These are phyloP conservation scores for Tenebrosternarchus preto DNA, from an alignment of 2,113 vertebrate species.

Conservation along the genomic window DNA sequence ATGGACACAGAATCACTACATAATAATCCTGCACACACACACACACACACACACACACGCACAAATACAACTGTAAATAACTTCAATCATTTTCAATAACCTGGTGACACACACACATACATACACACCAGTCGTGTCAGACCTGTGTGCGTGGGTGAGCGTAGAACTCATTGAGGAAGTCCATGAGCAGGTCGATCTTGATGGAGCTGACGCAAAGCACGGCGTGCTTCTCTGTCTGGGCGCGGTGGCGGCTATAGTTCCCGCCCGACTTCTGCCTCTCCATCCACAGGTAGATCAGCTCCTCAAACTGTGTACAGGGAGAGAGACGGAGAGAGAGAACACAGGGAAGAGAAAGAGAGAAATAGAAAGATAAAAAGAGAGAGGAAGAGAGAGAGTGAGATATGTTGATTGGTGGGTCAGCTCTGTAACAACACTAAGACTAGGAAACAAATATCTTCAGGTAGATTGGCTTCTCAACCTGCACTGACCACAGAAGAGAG, in stretches of 20 bases:
- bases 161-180: conserved; percentile 97
- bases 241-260: conserved; percentile 93
- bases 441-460: too few relatives aligned
- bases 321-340: not conserved
- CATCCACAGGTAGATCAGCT: conserved; percentile 97
- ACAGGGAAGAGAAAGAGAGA: not conserved
- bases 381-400: not conserved
- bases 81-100: too few relatives aligned
- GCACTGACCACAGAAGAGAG: conserved; percentile 73
- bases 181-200: conserved; percentile 97
- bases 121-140: conserved; percentile 79
- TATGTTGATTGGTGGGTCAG: too few relatives aligned
- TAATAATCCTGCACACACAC: conserved; percentile 85
- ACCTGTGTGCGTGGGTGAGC: conserved; percentile 80
- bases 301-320: conserved; percentile 82
- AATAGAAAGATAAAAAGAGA: not conserved
- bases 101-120: not conserved
- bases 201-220: conserved; percentile 92
- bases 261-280: conserved; percentile 97
- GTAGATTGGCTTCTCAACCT: conserved; percentile 95
- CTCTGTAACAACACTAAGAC: too few relatives aligned
- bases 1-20: conserved; percentile 94
- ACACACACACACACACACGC: conserved; percentile 24
- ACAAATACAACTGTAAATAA: not conserved
- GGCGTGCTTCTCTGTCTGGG: conserved; percentile 93